Base-by-base conservation (phyloP, 1,140 invertebrate genomes). In the Drosophila navojoa region DNA sequence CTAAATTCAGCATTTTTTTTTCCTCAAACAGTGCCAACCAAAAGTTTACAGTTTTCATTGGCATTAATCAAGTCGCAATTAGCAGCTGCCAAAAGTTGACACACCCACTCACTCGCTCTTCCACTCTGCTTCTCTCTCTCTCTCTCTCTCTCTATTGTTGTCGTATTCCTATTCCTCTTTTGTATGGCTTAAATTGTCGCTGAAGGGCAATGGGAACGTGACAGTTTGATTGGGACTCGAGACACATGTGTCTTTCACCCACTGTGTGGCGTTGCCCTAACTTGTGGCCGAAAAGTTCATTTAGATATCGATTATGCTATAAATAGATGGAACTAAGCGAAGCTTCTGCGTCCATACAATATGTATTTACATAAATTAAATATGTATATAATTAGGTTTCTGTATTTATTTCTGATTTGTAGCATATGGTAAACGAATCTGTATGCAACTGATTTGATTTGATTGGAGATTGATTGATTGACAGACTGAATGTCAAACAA, bases 41-140 rank as follows among this genome's bases (percentile, higher is more conserved):
- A 11, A 22, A 49, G 22, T 49, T 49, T 49, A 49, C 19, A 13
- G 19, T 59, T 60, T 27, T 45, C 40, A 55, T 50, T 69, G 79
- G 22, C 77, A 70, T 70, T 70, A 60, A 69, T 79, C 67, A 54
- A 72, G 54, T 57, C 75, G 69, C 79, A 71, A 71, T 71, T 71
- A 67, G 47, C 47, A 53, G 22, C 38, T 59, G 62, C 38, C 45
- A 71, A 58, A 71, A 50, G 57, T 16, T 15, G 22, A 27, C 47
- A 11, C 47, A 49, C 7, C 47, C 47, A 27, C 19, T 15, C 15
- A 10, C 4, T 3, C 16, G n/a, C 3, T 11, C 19, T 10, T 2
- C 4, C 29, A 6, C 13, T 32, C 50, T 29, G 11, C 27, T 25
- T 52, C 25, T 53, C 9, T 11, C 3, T 25, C 45, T 13, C 38